These are phyloP conservation scores for Macrophya alboannulata DNA, from an alignment of 2,888 invertebrate species.

Conservation along the genomic window DNA sequence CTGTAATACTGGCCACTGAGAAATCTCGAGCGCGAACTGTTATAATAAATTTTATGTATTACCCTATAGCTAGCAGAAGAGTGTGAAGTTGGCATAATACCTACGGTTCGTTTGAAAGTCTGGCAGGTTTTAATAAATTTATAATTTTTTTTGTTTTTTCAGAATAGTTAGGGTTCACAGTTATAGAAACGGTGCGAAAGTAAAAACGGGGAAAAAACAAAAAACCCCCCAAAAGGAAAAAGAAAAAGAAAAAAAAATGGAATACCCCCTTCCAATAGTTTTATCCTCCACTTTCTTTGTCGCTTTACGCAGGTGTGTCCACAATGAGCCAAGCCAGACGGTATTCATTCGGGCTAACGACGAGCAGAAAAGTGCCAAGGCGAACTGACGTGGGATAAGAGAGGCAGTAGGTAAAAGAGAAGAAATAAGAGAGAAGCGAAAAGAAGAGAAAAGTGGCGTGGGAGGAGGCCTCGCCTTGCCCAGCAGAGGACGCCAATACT, in stretches of 20 bases:
- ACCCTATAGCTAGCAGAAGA: not conserved
- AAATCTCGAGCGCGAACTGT: constrained; percentile 36
- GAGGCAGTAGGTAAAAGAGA: constrained; percentile 5
- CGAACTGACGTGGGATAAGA: constrained; percentile 43
- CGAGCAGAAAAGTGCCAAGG: constrained; percentile 35
- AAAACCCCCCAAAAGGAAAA: not conserved
- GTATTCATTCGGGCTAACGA: constrained; percentile 65
- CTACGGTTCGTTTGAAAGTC: not conserved
- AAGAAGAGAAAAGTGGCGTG: constrained; percentile 20
- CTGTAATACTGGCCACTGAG: not conserved
- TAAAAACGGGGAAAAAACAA: not conserved
- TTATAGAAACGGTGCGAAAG: constrained; percentile 14
- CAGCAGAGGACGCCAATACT: constrained; percentile 26
- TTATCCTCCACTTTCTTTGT: constrained; percentile 62
- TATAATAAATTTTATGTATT: constrained; percentile 34
- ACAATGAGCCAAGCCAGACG: constrained; percentile 71
- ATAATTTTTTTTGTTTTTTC: not conserved
- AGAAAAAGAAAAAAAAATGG: not conserved
- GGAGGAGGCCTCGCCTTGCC: not conserved
- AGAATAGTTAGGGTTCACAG: not conserved
- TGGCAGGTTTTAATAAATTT: constrained; percentile 30
- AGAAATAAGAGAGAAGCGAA: not conserved
- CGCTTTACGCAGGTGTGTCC: constrained; percentile 68
- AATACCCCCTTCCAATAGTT: not conserved
- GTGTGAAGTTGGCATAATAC: constrained; percentile 49